Conservation (phyloP, 2,113 vertebrate species). For the Ariopsis seemanni region DNA sequence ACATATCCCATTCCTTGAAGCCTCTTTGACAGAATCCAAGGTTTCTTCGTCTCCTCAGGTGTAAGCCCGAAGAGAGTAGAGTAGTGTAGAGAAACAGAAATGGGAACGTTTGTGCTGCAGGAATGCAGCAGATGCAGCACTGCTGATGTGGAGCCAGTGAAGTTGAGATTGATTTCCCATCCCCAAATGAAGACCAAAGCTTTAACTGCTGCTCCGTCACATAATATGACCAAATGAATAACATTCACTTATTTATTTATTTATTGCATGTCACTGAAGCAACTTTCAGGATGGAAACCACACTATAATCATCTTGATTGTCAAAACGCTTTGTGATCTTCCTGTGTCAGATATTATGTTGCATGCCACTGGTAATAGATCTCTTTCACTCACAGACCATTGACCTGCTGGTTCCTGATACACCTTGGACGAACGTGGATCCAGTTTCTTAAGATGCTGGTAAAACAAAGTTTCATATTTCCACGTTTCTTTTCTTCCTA, state of each 20-base stretch:
- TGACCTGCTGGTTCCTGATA: conserved; percentile 55
- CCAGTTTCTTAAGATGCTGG: conserved; percentile 57
- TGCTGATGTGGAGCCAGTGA: conserved; percentile 46
- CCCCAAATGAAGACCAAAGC: conserved; percentile 25
- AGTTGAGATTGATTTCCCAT: conserved; percentile 47
- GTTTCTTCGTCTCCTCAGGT: not conserved
- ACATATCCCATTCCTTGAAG: conserved; percentile 35
- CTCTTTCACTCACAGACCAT: conserved; percentile 53
- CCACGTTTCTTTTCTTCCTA: conserved; percentile 18
- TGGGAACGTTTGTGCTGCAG: conserved; percentile 30
- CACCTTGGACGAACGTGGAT: conserved; percentile 51
- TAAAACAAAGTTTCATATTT: conserved; percentile 46
- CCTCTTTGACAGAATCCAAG: not conserved
- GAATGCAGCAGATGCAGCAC: conserved; percentile 47
- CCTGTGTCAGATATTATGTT: conserved; percentile 53
- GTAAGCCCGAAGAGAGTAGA: not conserved
- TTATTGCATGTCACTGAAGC: not conserved
- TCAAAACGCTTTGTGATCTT: conserved; percentile 47
- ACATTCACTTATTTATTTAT: not conserved
- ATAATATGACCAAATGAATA: not conserved
- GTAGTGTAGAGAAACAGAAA: conserved; percentile 27
- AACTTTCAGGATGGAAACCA: conserved; percentile 24
- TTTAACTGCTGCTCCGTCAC: conserved; percentile 2
- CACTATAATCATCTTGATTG: conserved; percentile 48
- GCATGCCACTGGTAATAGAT: conserved; percentile 52